Conservation (phyloP, 2,797 vertebrate genomes). For the Melopsittacus undulatus region DNA sequence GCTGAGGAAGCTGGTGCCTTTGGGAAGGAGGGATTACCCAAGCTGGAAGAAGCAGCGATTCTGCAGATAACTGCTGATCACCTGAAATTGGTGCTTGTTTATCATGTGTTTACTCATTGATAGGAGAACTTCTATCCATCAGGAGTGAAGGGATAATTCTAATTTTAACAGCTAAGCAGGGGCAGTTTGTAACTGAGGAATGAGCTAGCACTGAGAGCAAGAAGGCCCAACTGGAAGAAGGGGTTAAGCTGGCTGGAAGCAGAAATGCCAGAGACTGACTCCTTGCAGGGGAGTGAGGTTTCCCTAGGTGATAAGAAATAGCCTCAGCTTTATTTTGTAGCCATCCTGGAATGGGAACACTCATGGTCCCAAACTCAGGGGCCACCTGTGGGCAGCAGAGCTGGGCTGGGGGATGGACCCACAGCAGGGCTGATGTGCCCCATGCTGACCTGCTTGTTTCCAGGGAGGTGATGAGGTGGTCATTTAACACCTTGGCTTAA, state of each 20-base stretch:
- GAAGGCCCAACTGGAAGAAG: background rate
- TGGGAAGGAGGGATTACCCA: constrained; percentile 96
- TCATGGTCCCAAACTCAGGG: background rate
- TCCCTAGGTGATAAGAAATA: background rate
- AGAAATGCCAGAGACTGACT: background rate
- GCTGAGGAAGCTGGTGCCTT: constrained; percentile 90
- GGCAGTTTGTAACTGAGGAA: background rate
- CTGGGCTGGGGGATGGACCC: background rate
- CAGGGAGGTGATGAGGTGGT: background rate
- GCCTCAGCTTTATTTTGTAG: background rate
- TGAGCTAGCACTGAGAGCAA: background rate
- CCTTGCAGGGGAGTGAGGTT: background rate
- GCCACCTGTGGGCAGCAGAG: background rate
- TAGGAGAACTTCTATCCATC: background rate
- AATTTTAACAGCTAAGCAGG: background rate
- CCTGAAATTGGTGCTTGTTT: constrained; percentile 88
- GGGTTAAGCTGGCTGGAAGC: background rate
- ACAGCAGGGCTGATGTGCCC: background rate
- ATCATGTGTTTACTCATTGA: background rate
- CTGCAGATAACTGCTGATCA: constrained; percentile 98
- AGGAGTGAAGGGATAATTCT: background rate
- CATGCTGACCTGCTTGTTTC: background rate
- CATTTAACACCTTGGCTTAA: background rate
- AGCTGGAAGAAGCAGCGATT: constrained; percentile 95
- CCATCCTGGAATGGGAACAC: background rate